These are phyloP conservation scores for Mesorhabditis sp. DNA, from an alignment of 2,888 invertebrate species.

Conservation along the genomic window DNA sequence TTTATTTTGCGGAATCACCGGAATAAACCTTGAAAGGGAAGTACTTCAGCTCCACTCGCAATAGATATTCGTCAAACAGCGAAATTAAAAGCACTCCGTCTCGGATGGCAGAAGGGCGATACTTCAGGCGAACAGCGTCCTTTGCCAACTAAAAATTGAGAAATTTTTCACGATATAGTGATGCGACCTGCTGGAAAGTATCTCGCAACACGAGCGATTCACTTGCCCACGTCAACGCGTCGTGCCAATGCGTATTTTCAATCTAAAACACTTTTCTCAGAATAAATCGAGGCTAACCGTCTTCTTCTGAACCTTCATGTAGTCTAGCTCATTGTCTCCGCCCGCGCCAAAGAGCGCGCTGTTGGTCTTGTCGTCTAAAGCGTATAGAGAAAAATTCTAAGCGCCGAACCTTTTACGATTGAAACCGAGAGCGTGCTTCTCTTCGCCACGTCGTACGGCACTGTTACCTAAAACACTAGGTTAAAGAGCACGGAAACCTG, in stretches of 20 bases:
- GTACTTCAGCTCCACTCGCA: slow-evolving; percentile 43
- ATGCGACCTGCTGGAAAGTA: slow-evolving; percentile 37
- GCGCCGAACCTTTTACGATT: slow-evolving; percentile 27
- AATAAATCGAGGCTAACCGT: slow-evolving; percentile 18
- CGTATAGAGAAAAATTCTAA: slow-evolving; percentile 9
- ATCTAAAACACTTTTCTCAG: neutral
- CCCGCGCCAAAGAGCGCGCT: slow-evolving; percentile 19
- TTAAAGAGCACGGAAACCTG: neutral
- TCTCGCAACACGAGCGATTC: slow-evolving; percentile 49
- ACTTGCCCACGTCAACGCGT: slow-evolving; percentile 52
- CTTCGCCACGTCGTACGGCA: slow-evolving; percentile 43
- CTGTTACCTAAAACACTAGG: slow-evolving; percentile 29
- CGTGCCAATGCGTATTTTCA: slow-evolving; percentile 39
- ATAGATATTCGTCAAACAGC: slow-evolving; percentile 41
- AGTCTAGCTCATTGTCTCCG: slow-evolving; percentile 18
- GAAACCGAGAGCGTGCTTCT: slow-evolving; percentile 38
- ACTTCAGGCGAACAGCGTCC: slow-evolving; percentile 35
- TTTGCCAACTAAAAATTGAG: slow-evolving; percentile 34
- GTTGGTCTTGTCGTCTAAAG: slow-evolving; percentile 22
- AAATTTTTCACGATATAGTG: neutral
- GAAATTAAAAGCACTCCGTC: slow-evolving; percentile 46
- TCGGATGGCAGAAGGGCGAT: slow-evolving; percentile 33
- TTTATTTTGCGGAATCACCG: neutral
- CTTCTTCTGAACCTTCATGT: slow-evolving; percentile 27
- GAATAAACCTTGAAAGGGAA: slow-evolving; percentile 36